Evolutionary conservation across 2,888 invertebrate species (phyloP), one percentile per base, ranked within the genome.

Genomic region (Sarcophaga rosellei): DNA sequence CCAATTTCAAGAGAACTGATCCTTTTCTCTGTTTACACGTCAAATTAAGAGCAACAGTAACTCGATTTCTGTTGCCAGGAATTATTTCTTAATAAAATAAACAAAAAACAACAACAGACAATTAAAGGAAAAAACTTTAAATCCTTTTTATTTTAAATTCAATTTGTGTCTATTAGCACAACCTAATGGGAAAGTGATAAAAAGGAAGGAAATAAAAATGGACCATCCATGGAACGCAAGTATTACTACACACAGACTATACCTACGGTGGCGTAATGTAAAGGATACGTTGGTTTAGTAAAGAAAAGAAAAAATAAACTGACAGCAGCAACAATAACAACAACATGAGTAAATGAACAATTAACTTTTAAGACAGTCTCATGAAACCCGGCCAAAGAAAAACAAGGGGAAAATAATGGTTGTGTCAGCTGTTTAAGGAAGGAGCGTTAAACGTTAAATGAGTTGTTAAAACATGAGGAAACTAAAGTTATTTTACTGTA

Each of bases 121-220:
- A 15, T 15, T 15, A 47, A 53, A 53, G 53, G 4, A 53, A 53
- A 47, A 15, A 53, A 35, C 8, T 35, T 47, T 12, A 47, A 47
- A 47, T 47, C 47, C 35, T 17, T 68, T 68, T 63, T 76, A 75
- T 73, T 84, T 81, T 72, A 78, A 70, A 86, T 84, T 81, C 86
- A 81, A 86, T 86, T 83, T 83, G 74, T 83, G 86, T 83, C 86
- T 83, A 84, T 84, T 84, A 86, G 76, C 79, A 75, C 82, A 79
- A 69, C 63, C 65, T 35, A 72, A 82, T 45, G 59, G 80, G 23
- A n/a, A 76, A 69, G 65, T 76, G 17, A 53, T 12, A 17, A 65
- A 76, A 44, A 63, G 47, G 45, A 81, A 70, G 69, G 63, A 47
- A 47, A 81, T 57, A 77, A 74, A 47, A 86, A 12, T 15, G 59